These are phyloP conservation scores for Paramormyrops hopkinsi DNA, from an alignment of 2,797 vertebrate genomes.

Conservation along the genomic window DNA sequence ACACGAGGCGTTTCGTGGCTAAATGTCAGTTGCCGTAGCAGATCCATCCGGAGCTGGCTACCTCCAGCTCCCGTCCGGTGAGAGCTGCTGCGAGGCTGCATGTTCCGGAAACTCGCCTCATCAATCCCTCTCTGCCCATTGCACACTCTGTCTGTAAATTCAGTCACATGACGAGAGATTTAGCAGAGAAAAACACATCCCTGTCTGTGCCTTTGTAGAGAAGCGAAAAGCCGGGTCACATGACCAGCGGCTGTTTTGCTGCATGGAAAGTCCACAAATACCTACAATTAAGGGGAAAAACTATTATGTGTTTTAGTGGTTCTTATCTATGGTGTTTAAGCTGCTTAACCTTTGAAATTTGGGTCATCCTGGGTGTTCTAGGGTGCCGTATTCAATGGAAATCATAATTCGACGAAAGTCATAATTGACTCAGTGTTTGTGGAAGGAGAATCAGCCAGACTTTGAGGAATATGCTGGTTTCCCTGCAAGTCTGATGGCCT, in stretches of 20 bases:
- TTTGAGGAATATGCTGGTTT: not conserved
- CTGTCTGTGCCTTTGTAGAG: not conserved
- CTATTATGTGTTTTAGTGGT: not conserved
- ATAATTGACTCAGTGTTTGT: not conserved
- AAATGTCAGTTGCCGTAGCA: constrained; percentile 70
- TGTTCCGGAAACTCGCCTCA: constrained; percentile 52
- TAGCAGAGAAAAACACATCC: not conserved
- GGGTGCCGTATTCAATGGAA: not conserved
- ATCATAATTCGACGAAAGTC: not conserved
- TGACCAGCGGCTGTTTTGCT: not conserved
- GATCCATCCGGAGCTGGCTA: constrained; percentile 51
- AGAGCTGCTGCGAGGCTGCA: constrained; percentile 36
- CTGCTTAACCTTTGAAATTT: not conserved
- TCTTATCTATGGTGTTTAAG: not conserved
- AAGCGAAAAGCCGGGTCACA: not conserved
- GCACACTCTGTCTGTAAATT: constrained; percentile 42
- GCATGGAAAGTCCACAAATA: not conserved
- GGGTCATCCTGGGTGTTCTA: not conserved
- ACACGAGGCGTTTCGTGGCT: constrained; percentile 58
- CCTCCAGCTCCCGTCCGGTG: constrained; percentile 58
- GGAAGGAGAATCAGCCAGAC: not conserved
- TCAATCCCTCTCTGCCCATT: constrained; percentile 47
- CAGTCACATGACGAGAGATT: constrained; percentile 43
- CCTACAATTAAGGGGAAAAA: not conserved
- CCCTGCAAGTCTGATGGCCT: not conserved